These are phyloP conservation scores for Microvelia longipes DNA, from an alignment of 1,140 invertebrate species.

Conservation along the genomic window DNA sequence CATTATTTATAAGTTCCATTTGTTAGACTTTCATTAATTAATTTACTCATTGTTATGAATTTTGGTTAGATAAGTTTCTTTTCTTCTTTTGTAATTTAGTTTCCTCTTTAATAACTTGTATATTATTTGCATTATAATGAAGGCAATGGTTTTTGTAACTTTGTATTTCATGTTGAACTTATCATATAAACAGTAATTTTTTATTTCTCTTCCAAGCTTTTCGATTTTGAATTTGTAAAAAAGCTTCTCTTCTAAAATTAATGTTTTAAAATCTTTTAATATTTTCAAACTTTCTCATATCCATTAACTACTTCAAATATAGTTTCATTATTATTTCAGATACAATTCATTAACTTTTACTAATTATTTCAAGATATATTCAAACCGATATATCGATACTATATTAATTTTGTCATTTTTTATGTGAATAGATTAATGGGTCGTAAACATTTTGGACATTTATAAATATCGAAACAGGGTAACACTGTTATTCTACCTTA, in stretches of 20 bases:
- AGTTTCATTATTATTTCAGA: not conserved
- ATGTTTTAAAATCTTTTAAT: not conserved
- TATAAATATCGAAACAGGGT: too few relatives aligned
- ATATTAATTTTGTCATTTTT: not conserved
- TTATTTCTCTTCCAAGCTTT: not conserved
- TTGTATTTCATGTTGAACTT: not conserved
- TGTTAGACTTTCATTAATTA: not conserved
- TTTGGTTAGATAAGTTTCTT: not conserved
- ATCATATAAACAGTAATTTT: not conserved
- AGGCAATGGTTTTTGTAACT: not conserved
- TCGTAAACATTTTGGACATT: not conserved
- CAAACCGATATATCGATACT: not conserved
- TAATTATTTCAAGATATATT: not conserved
- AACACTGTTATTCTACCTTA: too few relatives aligned
- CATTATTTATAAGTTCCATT: not conserved
- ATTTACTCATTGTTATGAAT: not conserved
- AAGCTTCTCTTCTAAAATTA: not conserved
- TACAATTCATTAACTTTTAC: not conserved
- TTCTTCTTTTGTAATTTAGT: not conserved
- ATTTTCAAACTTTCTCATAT: not conserved
- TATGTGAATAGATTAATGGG: not conserved
- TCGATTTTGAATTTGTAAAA: not conserved
- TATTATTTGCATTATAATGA: not conserved
- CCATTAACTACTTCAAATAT: not conserved
- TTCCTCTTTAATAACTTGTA: not conserved